Conservation (phyloP, 2,888 invertebrate species). For the Agriotes lineatus region DNA sequence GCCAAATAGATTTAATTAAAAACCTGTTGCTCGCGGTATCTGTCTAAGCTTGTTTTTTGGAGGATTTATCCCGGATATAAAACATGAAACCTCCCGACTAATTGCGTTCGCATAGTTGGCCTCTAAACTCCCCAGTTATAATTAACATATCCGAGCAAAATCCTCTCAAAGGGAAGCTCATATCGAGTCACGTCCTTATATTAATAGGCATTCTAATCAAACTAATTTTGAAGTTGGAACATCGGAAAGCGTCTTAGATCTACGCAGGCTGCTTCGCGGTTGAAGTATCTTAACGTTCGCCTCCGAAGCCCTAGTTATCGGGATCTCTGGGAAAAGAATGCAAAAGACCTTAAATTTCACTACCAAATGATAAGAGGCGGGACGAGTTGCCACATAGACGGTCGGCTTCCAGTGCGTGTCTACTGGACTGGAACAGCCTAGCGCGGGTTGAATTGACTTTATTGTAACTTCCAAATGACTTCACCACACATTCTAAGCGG, state of each 20-base stretch:
- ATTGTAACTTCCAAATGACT: constrained; percentile 54
- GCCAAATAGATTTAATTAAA: background rate
- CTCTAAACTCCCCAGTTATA: too few relatives aligned
- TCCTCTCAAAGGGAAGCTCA: background rate
- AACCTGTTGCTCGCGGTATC: too few relatives aligned
- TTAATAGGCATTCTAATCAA: constrained; percentile 7
- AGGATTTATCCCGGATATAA: too few relatives aligned
- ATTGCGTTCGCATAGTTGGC: too few relatives aligned
- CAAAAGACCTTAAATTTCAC: constrained; percentile 51
- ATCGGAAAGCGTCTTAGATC: background rate
- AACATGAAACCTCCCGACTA: too few relatives aligned
- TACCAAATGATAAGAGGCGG: constrained; percentile 52
- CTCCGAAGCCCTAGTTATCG: background rate
- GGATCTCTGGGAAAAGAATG: constrained; percentile 39
- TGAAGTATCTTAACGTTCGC: background rate
- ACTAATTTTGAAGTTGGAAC: constrained; percentile 7
- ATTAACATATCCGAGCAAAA: background rate
- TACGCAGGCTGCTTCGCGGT: background rate
- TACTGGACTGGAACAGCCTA: constrained; percentile 52
- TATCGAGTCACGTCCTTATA: background rate
- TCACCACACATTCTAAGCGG: constrained; percentile 49
- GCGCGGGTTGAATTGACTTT: constrained; percentile 53
- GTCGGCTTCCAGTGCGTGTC: constrained; percentile 47
- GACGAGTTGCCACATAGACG: constrained; percentile 41
- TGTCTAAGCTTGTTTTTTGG: too few relatives aligned